phyloP scores from a whole-genome alignment of 2,797 vertebrate species.

The Sebastes taczanowskii region DNA sequence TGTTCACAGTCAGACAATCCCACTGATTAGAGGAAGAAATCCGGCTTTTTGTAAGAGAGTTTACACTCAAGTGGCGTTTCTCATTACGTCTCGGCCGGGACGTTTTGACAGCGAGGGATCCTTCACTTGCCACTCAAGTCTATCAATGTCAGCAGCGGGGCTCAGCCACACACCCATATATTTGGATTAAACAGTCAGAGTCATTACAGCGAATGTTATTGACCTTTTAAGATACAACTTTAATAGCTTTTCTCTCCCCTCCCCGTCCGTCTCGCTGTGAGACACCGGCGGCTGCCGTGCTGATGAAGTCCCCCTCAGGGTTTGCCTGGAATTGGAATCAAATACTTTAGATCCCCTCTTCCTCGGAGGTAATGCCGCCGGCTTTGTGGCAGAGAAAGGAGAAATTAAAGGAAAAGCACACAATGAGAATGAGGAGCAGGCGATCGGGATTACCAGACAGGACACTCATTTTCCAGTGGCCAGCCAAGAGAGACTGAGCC shows the following conservation, averaged over 20 bases:
- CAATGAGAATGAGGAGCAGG: conserved; percentile 69
- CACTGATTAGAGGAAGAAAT: conserved; percentile 86
- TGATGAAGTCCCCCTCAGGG: conserved; percentile 80
- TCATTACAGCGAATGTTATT: conserved; percentile 81
- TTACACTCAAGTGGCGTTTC: conserved; percentile 84
- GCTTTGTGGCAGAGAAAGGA: conserved; percentile 64
- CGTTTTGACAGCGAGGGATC: conserved; percentile 85
- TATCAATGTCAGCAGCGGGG: conserved; percentile 83
- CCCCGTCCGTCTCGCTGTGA: conserved; percentile 44
- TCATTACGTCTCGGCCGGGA: conserved; percentile 84
- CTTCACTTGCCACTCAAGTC: conserved; percentile 89
- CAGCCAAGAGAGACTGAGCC: too few species aligned
- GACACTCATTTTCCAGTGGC: background rate
- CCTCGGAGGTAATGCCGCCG: conserved; percentile 55
- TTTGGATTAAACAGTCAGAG: conserved; percentile 90
- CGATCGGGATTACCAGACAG: conserved; percentile 67
- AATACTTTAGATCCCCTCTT: conserved; percentile 74
- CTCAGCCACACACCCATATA: conserved; percentile 77
- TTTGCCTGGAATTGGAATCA: conserved; percentile 80
- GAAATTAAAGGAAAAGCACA: conserved; percentile 74
- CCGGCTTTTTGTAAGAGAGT: conserved; percentile 66
- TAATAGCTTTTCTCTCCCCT: conserved; percentile 68
- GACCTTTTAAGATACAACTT: conserved; percentile 83
- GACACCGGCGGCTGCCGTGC: conserved; percentile 53
- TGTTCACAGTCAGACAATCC: conserved; percentile 85